phyloP scores from a whole-genome alignment of 1,140 invertebrate genomes.

The Trichogramma pretiosum region DNA sequence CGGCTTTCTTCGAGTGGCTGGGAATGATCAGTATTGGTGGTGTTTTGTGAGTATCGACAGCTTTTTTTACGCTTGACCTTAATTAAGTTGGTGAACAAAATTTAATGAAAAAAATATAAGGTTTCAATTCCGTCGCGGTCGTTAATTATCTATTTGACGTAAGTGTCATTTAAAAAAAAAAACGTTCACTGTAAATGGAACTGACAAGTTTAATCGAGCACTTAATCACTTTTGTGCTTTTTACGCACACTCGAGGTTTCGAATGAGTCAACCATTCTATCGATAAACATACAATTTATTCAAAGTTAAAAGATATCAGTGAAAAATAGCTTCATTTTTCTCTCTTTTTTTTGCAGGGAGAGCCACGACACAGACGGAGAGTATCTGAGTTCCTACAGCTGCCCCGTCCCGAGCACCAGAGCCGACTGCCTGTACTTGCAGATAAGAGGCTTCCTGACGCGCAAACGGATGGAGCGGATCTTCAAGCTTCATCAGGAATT shows the following conservation, averaged over 20 bases:
- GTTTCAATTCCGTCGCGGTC: background rate
- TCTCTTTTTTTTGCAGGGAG: constrained; percentile 18
- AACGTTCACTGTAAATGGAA: too few relatives aligned
- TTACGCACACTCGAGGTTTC: too few relatives aligned
- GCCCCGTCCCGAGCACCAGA: constrained; percentile 28
- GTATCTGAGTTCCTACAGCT: constrained; percentile 38
- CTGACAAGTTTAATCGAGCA: too few relatives aligned
- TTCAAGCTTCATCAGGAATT: constrained; percentile 34
- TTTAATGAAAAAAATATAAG: background rate
- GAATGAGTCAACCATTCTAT: too few relatives aligned
- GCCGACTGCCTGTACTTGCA: constrained; percentile 37
- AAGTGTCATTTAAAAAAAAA: too few relatives aligned
- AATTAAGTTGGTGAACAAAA: background rate
- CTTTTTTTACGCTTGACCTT: constrained; percentile 3
- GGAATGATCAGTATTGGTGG: constrained; percentile 44
- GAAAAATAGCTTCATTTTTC: constrained; percentile 1
- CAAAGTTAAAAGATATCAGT: background rate
- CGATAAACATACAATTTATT: too few relatives aligned
- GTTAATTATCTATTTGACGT: too few relatives aligned
- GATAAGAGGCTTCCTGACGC: constrained; percentile 47
- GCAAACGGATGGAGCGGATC: constrained; percentile 34
- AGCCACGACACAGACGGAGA: constrained; percentile 10
- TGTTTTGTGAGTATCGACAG: constrained; percentile 35
- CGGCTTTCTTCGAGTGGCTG: constrained; percentile 49
- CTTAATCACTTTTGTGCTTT: too few relatives aligned